Evolutionary conservation across 2,113 vertebrate genomes (phyloP), one percentile per base, ranked within the genome.

Genomic region (Glaucomys volans): DNA sequence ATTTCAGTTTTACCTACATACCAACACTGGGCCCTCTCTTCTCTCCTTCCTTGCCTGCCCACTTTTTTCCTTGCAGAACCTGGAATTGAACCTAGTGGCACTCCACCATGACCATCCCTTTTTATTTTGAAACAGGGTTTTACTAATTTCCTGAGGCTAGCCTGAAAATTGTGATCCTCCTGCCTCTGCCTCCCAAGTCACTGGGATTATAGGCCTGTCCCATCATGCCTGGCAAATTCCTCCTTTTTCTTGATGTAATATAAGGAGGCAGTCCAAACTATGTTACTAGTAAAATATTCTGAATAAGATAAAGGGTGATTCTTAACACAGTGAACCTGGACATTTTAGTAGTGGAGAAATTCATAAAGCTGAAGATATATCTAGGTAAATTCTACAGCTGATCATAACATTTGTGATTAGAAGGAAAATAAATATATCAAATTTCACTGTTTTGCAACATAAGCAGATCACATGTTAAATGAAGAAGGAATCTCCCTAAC

Each of bases 241-340:
- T 87, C 42, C n/a, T 90, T 40, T 37, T 64, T 80, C 35, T 86
- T 42, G 4, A 94, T 0, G 0, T 44, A 94, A 95, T 40, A 50
- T 20, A 28, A 93, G 50, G 91, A 97, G 0, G 42, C 81, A 92
- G 54, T 57, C 66, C 72, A 89, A 76, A 90, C 90, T 90, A 87
- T 72, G 42, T 40, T 66, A 90, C 66, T 80, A 96, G 54, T 44
- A 35, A 94, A 71, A 67, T 92, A 54, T n/a, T 96, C 37, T 94
- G 47, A 90, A 47, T 77, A 92, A 71, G 32, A 97, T 95, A 24
- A 98, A n/a, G 44, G 17, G 54, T 93, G 97, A 96, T 47, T 44
- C 71, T 83, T 59, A 47, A 72, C 24, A 66, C 2, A 35, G 62
- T 92, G 44, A 71, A 7, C 44, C 40, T 64, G 59, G 87, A 37